Evolutionary conservation across 1,140 invertebrate genomes (phyloP).

Genomic region (Druon quercuslanigerum): DNA sequence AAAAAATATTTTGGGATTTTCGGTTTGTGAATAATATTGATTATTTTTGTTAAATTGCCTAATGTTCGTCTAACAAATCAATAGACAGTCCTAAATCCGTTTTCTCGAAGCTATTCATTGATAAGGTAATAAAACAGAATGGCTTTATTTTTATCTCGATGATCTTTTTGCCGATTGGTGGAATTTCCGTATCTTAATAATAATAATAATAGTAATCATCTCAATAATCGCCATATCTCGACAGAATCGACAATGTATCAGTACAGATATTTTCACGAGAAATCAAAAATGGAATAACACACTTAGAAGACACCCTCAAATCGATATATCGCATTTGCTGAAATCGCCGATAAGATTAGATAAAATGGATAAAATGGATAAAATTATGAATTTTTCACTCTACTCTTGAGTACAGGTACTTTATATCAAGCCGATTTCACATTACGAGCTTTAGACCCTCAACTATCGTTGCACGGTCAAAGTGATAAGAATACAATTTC

Average conservation of each 20-base stretch:
- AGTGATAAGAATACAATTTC: not conserved
- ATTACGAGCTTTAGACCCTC: slow-evolving; percentile 8
- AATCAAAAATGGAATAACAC: not conserved
- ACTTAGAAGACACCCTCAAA: slow-evolving; percentile 2
- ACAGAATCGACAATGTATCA: not conserved
- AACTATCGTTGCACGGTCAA: not conserved
- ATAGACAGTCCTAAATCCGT: no score
- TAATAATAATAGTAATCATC: no score
- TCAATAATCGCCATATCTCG: not conserved
- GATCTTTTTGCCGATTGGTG: not conserved
- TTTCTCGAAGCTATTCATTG: no score
- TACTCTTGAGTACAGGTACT: not conserved
- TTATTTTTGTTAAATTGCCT: no score
- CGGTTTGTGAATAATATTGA: no score
- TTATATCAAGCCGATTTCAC: slow-evolving; percentile 18
- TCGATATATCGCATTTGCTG: not conserved
- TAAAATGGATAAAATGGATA: slow-evolving; percentile 17
- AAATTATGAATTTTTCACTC: slow-evolving; percentile 11
- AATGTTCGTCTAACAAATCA: no score
- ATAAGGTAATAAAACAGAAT: not conserved
- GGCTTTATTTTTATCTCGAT: not conserved
- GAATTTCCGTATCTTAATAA: slow-evolving; percentile 1
- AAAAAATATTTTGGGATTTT: no score
- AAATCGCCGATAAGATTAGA: slow-evolving; percentile 10
- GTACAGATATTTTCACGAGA: not conserved